These are phyloP conservation scores for Cyanoderma ruficeps DNA, from an alignment of 2,113 vertebrate genomes.

Conservation along the genomic window DNA sequence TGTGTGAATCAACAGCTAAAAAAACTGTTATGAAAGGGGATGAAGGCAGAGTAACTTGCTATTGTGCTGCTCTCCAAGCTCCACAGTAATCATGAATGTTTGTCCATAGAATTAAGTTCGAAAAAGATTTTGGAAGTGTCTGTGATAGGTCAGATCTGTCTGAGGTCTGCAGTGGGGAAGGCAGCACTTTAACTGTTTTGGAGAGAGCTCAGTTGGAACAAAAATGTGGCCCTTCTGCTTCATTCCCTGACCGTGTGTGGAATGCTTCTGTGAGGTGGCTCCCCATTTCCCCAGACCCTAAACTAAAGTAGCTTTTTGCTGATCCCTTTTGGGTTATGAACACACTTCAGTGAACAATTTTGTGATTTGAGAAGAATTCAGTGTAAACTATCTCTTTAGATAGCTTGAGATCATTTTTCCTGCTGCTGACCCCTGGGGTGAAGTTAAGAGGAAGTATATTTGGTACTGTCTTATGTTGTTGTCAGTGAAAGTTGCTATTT, in stretches of 20 bases:
- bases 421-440: neutral
- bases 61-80: neutral
- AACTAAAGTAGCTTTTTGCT: neutral
- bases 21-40: neutral
- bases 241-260: rapidly evolving
- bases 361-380: neutral
- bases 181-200: neutral
- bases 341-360: neutral
- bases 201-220: neutral
- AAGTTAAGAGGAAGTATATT: neutral
- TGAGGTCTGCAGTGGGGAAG: neutral
- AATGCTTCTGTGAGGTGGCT: neutral
- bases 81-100: neutral
- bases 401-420: neutral
- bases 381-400: neutral
- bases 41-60: neutral
- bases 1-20: neutral
- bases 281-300: neutral
- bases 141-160: neutral
- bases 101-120: neutral
- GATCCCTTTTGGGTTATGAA: rapidly evolving
- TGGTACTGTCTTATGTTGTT: neutral
- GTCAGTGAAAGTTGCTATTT: neutral
- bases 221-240: neutral
- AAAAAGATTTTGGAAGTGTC: neutral